A percentile compares a stretch with the other conserved stretches of the same genome.
These are phyloP conservation scores for Zonotrichia albicollis DNA, from an alignment of 2,797 vertebrate genomes.

Conservation along the genomic window DNA sequence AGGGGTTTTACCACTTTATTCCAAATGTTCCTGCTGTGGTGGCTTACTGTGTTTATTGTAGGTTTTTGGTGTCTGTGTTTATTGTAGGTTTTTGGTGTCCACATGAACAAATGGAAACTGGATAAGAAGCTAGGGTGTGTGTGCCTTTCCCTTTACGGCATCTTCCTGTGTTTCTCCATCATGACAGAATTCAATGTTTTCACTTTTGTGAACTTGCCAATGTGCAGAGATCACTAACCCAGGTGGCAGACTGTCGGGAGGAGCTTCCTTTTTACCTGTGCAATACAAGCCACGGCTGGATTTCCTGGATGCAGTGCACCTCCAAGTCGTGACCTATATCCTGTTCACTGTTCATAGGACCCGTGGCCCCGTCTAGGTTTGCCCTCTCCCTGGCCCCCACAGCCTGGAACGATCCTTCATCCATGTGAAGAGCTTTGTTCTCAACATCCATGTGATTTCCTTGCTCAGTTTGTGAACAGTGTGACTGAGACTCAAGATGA, in stretches of 20 bases:
- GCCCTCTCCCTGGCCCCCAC: not conserved
- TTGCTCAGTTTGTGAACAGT: conserved; percentile 74
- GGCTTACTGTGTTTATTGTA: conserved; percentile 69
- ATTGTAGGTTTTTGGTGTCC: conserved; percentile 90
- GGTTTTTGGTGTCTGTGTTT: conserved; percentile 86
- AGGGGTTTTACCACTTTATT: not conserved
- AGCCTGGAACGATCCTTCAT: conserved; percentile 72
- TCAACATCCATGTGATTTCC: conserved; percentile 67
- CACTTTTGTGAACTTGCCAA: conserved; percentile 97
- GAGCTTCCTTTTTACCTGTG: conserved; percentile 76
- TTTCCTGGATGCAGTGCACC: conserved; percentile 50
- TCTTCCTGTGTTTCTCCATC: conserved; percentile 98
- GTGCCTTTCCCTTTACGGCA: conserved; percentile 89
- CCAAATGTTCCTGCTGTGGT: not conserved
- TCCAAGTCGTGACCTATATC: conserved; percentile 40
- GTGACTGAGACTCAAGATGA: conserved; percentile 72
- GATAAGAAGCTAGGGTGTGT: conserved; percentile 89
- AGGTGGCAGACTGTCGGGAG: conserved; percentile 51
- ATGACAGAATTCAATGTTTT: conserved; percentile 99
- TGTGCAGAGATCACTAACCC: conserved; percentile 87
- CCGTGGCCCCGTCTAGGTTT: conserved; percentile 41
- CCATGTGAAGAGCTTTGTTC: conserved; percentile 74
- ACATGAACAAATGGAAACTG: conserved; percentile 94
- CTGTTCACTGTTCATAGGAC: conserved; percentile 62
- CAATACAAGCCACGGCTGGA: conserved; percentile 76